Conservation (phyloP, 2,113 vertebrate species). For the Cephalopholis sonnerati region DNA sequence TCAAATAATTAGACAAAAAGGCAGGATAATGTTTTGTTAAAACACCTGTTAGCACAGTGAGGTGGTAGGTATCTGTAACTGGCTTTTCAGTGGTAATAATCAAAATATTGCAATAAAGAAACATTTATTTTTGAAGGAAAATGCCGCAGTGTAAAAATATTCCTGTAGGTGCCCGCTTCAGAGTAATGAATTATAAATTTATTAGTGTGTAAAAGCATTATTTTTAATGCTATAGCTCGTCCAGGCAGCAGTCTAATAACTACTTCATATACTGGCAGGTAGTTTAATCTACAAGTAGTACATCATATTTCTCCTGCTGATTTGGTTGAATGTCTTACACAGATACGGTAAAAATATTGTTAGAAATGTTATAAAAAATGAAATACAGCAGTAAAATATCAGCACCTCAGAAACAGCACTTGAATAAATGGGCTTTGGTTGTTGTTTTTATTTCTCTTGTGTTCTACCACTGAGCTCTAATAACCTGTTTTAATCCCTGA, state of each 20-base stretch:
- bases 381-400: too few species aligned
- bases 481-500: too few species aligned
- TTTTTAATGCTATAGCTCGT: neutral
- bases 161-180: neutral
- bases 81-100: neutral
- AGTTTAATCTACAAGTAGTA: neutral
- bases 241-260: neutral
- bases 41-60: neutral
- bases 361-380: neutral
- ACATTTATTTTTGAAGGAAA: neutral
- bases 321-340: neutral
- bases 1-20: neutral
- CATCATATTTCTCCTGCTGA: neutral
- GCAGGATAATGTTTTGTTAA: too few species aligned
- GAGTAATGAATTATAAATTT: neutral
- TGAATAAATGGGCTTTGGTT: too few species aligned
- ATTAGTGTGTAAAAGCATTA: neutral
- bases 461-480: too few species aligned
- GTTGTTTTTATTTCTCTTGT: too few species aligned
- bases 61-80: neutral
- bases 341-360: neutral
- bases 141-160: neutral
- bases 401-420: too few species aligned
- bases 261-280: neutral
- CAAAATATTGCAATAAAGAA: neutral